Conservation (phyloP, 2,888 invertebrate species). For the Cinara cedri region DNA sequence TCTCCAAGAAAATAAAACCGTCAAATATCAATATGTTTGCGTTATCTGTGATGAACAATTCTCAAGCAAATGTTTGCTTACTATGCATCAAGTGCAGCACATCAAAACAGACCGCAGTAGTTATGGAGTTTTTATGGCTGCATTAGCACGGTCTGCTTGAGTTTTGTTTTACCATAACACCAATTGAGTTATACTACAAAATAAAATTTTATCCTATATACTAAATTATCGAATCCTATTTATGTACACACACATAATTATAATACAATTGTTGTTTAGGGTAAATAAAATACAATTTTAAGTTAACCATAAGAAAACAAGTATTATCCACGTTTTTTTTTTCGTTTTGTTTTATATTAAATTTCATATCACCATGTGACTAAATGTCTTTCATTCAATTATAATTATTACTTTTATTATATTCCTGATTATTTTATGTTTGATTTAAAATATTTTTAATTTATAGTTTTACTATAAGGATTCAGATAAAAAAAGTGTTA, state of each 20-base stretch:
- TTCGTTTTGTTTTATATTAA: not conserved
- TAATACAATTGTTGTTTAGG: conserved; percentile 4
- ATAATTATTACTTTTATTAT: conserved; percentile 17
- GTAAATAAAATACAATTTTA: not conserved
- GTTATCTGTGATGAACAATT: conserved; percentile 45
- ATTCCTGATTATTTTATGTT: conserved; percentile 23
- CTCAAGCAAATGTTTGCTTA: conserved; percentile 37
- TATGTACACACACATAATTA: not conserved
- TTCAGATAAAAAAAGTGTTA: not conserved
- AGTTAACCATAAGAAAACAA: not conserved
- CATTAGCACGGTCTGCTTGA: conserved; percentile 25
- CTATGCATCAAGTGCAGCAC: conserved; percentile 52
- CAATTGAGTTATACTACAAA: not conserved
- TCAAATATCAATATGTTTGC: conserved; percentile 27
- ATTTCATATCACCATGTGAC: not conserved
- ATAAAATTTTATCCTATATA: conserved; percentile 9
- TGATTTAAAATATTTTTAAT: not conserved
- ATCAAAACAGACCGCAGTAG: conserved; percentile 48
- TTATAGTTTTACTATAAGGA: not conserved
- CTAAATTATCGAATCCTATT: conserved; percentile 28
- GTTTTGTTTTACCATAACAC: conserved; percentile 6
- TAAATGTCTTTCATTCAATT: not conserved
- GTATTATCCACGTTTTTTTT: too few relatives aligned
- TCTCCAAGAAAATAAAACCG: not conserved
- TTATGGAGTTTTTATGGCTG: conserved; percentile 45